Evolutionary conservation across 2,113 vertebrate genomes (phyloP), one percentile per base, ranked within the genome.

Genomic region (Perccottus glenii): DNA sequence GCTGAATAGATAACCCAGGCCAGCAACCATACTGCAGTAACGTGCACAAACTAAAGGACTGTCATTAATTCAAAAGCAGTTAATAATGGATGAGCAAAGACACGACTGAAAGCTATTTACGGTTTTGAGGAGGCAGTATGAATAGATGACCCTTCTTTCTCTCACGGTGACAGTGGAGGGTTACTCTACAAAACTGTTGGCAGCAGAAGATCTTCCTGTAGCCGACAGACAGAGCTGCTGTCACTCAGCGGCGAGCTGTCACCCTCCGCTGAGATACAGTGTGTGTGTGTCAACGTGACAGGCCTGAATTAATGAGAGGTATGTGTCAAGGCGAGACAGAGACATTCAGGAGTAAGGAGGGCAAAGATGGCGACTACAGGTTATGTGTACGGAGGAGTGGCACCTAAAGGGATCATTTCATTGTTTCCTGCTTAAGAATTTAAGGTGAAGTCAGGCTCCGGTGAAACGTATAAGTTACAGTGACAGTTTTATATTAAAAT

Each of bases 171-270:
- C 88, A 84, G 86, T 83, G 66, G 73, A 87, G 83, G 85, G 87
- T 88, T 85, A 89, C 88, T 91, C 90, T 90, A 81, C 75, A 85
- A 88, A 83, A 91, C 58, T 78, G 84, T 64, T 86, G 78, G 59
- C 82, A 73, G 85, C 76, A 84, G 83, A 86, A 86, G 90, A 90
- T 91, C 82, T 90, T 79, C 90, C 86, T 89, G 91, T 87, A 82
- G 66, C 68, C 75, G 88, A 86, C 84, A 86, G 73, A 81, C 73
- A 89, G 83, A 87, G 77, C 76, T 77, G 89, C 84, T 90, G 88
- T 87, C 88, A 83, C 71, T 92, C 87, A 70, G 32, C 51, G 65
- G 70, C 59, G 86, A 75, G 74, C 85, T 82, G 82, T 82, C 89
- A 90, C 81, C 84, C 78, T 85, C 53, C 62, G 16, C 38, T 27